Evolutionary conservation across 2,888 invertebrate species (phyloP).

Genomic region (Philonicus albiceps): DNA sequence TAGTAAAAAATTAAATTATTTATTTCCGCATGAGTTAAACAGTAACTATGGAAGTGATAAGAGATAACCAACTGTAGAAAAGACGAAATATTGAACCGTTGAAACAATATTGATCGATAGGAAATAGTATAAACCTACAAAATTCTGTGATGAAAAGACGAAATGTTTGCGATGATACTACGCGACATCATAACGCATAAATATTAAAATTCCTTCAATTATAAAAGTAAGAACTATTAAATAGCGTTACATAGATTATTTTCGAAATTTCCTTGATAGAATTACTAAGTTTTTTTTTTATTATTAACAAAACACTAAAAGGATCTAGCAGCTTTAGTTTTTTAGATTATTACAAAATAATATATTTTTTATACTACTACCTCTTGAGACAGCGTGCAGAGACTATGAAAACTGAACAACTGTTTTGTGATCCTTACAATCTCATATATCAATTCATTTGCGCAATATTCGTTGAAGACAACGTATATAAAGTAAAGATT

Average conservation of each 20-base stretch:
- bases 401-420: slow-evolving; percentile 14
- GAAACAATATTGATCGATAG: neutral
- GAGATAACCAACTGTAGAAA: neutral
- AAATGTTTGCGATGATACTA: slow-evolving; percentile 27
- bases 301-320: neutral
- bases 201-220: slow-evolving; percentile 25
- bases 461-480: slow-evolving; percentile 12
- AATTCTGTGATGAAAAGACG: slow-evolving; percentile 32
- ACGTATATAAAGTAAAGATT: slow-evolving; percentile 6
- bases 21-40: neutral
- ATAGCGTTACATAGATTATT: slow-evolving; percentile 6
- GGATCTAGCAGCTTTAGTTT: slow-evolving; percentile 16
- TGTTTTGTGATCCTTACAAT: slow-evolving; percentile 28
- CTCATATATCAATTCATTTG: slow-evolving; percentile 17
- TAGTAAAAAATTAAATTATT: neutral
- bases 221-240: slow-evolving; percentile 8
- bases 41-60: neutral
- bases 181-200: slow-evolving; percentile 3
- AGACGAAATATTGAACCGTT: neutral
- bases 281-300: slow-evolving; percentile 7
- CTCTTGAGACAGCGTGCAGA: slow-evolving; percentile 31
- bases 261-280: slow-evolving; percentile 1
- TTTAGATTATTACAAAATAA: slow-evolving; percentile 38
- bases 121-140: slow-evolving; percentile 11
- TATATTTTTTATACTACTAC: slow-evolving; percentile 43